Evolutionary conservation across 2,113 vertebrate species (phyloP), one percentile per base, ranked within the genome.

Genomic region (Lycaon pictus): DNA sequence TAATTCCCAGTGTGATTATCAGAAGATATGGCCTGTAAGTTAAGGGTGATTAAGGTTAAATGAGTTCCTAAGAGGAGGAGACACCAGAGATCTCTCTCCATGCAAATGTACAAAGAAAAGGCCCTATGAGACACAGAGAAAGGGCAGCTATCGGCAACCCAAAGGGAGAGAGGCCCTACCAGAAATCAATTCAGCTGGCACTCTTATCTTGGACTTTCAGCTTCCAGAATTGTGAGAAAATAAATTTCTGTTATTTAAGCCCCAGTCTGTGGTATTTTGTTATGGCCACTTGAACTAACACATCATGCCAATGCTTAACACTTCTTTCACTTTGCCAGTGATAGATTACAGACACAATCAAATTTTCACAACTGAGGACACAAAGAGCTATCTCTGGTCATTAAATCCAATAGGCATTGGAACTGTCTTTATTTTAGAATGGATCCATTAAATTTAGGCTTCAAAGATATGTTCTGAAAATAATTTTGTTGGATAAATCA

Each of bases 381-480:
- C 32, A 80, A 80, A 88, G 63, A 86, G 25, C 51, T 3, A 4
- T 81, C 32, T 72, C 72, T 67, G 23, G 55, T 11, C 56, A 93
- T 63, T 65, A 90, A 90, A 65, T 72, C 13, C 11, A 55, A 79
- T 0, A 63, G n/a, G 37, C 35, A 23, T 16, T 58, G 55, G 32
- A 93, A 82, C 11, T 82, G 67, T 29, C 43, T 27, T 90, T 74
- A 67, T 81, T 93, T 87, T 84, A 16, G 60, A 81, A 90, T 91
- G 10, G 51, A 32, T 35, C 56, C 23, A 37, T 88, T 92, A 90
- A 85, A 86, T 76, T 92, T 51, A 81, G n/a, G 12, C 25, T 81
- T 93, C 53, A 76, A 69, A 67, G 11, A 6, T 72, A n/a, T 37
- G 12, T 48, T 58, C 37, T 87, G 1, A 69, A 87, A 90, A 6